A percentile compares a stretch with the other conserved stretches of the same genome.
These are phyloP conservation scores for Hoplostethus mediterraneus DNA, from an alignment of 2,797 vertebrate genomes.

Conservation along the genomic window DNA sequence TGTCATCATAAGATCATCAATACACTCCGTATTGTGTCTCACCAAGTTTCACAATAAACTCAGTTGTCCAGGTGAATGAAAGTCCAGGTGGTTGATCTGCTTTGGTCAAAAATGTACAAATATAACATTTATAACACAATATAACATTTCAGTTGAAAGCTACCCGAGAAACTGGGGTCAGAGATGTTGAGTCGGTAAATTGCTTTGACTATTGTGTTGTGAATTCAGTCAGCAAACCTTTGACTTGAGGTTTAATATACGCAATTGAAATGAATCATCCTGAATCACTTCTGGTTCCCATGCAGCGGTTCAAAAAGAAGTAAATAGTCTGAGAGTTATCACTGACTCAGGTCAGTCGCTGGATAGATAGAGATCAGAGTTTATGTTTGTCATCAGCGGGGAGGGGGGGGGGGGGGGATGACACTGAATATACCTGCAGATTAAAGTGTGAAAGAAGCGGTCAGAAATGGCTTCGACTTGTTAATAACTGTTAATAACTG, in stretches of 20 bases:
- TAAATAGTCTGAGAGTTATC: conserved; percentile 39
- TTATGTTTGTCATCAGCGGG: conserved; percentile 40
- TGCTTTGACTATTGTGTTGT: neutral
- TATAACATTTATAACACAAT: neutral
- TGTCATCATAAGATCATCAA: neutral
- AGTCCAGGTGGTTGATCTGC: neutral
- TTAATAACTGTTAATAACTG: conserved; percentile 1
- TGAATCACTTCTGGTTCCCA: conserved; percentile 50
- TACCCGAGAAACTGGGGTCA: neutral
- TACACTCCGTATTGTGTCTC: neutral
- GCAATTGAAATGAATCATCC: neutral
- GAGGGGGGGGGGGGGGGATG: conserved; percentile 10
- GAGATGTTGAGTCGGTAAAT: neutral
- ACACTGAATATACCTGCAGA: neutral
- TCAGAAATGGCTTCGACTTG: neutral
- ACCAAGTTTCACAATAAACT: neutral
- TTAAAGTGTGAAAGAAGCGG: conserved; percentile 23
- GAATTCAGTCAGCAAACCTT: neutral
- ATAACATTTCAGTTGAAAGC: neutral
- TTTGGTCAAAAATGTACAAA: neutral
- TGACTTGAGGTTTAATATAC: neutral
- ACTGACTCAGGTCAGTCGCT: conserved; percentile 27
- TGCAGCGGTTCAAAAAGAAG: conserved; percentile 39
- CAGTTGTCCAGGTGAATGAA: neutral
- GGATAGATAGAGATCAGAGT: conserved; percentile 43